A percentile compares a stretch with the other conserved stretches of the same genome.
phyloP scores from a whole-genome alignment of 2,888 invertebrate genomes.

The Mesochorus sp. region DNA sequence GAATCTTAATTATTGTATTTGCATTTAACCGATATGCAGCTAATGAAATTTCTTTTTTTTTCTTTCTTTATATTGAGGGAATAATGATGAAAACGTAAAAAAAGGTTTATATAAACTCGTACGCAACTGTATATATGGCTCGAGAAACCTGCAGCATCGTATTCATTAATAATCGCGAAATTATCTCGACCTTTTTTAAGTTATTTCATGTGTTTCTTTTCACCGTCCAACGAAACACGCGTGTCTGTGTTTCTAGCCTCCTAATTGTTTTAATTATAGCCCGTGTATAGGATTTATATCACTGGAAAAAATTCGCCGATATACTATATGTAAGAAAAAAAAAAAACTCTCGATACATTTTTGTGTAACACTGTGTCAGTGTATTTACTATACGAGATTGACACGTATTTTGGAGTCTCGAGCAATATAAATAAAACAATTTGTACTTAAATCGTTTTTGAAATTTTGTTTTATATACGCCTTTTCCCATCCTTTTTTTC shows the following conservation, averaged over 20 bases:
- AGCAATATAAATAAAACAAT: constrained; percentile 72
- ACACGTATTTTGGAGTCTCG: constrained; percentile 57
- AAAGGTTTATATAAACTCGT: not conserved
- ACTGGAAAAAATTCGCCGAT: constrained; percentile 1
- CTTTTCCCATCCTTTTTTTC: not conserved
- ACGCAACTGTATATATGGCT: not conserved
- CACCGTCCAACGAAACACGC: constrained; percentile 47
- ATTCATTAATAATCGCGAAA: not conserved
- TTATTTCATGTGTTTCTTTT: not conserved
- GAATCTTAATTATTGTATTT: too few species aligned
- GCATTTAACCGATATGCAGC: too few species aligned
- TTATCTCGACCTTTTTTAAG: too few species aligned
- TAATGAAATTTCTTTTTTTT: too few species aligned
- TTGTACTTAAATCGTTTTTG: constrained; percentile 75
- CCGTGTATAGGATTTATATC: constrained; percentile 22
- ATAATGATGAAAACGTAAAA: too few species aligned
- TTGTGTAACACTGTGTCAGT: constrained; percentile 32
- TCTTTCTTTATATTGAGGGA: too few species aligned
- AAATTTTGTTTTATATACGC: constrained; percentile 28
- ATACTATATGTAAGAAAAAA: too few species aligned
- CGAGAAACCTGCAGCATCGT: not conserved
- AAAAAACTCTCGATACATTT: too few species aligned
- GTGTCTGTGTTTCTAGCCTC: constrained; percentile 18
- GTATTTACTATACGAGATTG: constrained; percentile 26
- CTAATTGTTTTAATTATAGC: constrained; percentile 44